Conservation (phyloP, 2,797 vertebrate species). For the Sebastes steindachneri region DNA sequence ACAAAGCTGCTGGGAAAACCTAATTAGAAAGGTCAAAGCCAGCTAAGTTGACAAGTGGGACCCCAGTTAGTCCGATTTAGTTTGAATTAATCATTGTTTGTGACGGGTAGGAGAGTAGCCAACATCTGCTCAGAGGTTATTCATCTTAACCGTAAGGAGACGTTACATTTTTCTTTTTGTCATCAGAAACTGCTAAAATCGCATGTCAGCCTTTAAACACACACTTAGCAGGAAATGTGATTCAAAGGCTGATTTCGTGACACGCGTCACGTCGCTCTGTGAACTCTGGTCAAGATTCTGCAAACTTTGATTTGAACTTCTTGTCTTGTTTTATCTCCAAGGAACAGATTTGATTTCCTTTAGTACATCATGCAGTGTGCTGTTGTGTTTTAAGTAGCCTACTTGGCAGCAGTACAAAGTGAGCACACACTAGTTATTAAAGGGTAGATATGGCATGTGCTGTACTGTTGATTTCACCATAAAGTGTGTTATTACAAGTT, state of each 20-base stretch:
- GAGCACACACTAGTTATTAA: not conserved
- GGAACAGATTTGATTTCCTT: not conserved
- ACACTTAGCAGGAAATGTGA: slow-evolving; percentile 19
- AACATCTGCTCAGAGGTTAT: not conserved
- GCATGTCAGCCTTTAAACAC: not conserved
- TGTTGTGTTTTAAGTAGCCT: not conserved
- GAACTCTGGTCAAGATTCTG: not conserved
- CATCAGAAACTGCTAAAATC: not conserved
- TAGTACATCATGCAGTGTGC: not conserved
- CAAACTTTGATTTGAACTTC: not conserved
- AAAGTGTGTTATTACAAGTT: not conserved
- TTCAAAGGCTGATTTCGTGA: not conserved
- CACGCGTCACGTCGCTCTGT: not conserved
- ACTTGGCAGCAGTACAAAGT: not conserved
- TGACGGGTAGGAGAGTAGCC: not conserved
- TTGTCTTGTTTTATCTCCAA: not conserved
- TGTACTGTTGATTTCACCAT: not conserved
- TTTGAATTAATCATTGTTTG: slow-evolving; percentile 28
- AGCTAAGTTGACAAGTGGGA: slow-evolving; percentile 5
- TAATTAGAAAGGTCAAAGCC: slow-evolving; percentile 56
- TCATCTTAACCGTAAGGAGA: not conserved
- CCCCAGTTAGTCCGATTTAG: slow-evolving; percentile 34
- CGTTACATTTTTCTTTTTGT: not conserved
- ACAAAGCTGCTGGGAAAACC: slow-evolving; percentile 55
- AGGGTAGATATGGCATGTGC: not conserved